These are phyloP conservation scores for Buteo buteo DNA, from an alignment of 2,113 vertebrate species.

Conservation along the genomic window DNA sequence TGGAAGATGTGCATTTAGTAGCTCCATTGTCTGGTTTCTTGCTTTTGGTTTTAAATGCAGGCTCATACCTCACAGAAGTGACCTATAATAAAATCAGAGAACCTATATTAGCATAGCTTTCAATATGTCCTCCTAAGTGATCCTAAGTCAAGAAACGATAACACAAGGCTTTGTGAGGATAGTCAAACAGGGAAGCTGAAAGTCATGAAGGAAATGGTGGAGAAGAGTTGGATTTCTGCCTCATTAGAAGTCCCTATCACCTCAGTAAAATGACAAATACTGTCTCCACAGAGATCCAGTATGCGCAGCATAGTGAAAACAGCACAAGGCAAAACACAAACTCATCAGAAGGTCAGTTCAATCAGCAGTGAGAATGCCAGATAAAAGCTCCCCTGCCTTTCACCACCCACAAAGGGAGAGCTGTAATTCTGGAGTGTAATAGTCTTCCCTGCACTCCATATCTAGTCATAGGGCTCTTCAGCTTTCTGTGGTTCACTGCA, in stretches of 20 bases:
- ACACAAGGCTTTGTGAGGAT: background rate
- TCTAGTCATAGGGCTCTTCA: background rate
- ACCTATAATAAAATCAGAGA: background rate
- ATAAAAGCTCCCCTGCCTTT: background rate
- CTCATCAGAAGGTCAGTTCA: background rate
- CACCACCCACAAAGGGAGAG: background rate
- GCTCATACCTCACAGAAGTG: background rate
- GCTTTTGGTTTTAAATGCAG: background rate
- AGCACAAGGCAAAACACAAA: background rate
- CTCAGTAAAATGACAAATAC: background rate
- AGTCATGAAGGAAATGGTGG: background rate
- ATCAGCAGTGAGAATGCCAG: background rate
- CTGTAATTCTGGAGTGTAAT: background rate
- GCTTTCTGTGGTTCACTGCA: background rate
- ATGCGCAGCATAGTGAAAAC: background rate
- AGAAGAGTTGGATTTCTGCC: background rate
- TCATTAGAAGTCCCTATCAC: background rate
- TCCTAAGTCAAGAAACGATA: background rate
- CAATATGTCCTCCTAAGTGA: background rate
- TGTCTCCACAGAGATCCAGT: background rate
- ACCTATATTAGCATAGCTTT: background rate
- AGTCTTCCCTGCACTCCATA: background rate
- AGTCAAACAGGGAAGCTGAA: background rate
- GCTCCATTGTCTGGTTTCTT: background rate
- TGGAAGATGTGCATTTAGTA: background rate